A percentile compares a stretch with the other conserved stretches of the same genome.
These are phyloP conservation scores for Nanorana parkeri DNA, from an alignment of 2,113 vertebrate genomes.

Conservation along the genomic window DNA sequence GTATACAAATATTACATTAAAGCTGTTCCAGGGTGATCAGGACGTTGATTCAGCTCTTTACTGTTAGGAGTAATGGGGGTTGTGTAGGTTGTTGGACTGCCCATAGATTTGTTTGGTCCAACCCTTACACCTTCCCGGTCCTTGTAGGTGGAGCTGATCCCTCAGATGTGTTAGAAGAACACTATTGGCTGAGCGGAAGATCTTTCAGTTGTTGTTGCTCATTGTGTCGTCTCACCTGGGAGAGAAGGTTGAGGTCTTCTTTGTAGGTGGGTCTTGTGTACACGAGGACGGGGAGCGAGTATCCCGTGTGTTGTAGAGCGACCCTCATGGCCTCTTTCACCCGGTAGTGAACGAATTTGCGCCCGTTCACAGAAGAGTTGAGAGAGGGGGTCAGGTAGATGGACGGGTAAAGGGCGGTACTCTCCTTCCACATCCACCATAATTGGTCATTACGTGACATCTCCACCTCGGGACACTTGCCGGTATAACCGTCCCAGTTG, in stretches of 20 bases:
- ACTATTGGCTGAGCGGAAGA: too few relatives aligned
- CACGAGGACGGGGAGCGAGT: conserved; percentile 89
- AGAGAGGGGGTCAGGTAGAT: conserved; percentile 84
- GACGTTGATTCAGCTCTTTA: too few relatives aligned
- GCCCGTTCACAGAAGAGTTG: conserved; percentile 78
- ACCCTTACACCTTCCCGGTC: too few relatives aligned
- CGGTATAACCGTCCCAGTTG: conserved; percentile 88
- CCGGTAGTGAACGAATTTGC: conserved; percentile 89
- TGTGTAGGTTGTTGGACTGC: too few relatives aligned
- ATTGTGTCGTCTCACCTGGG: conserved; percentile 77
- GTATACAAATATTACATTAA: too few relatives aligned
- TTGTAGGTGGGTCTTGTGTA: conserved; percentile 88
- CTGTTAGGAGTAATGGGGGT: too few relatives aligned
- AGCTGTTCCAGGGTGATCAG: too few relatives aligned
- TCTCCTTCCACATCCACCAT: conserved; percentile 91
- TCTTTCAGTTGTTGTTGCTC: too few relatives aligned
- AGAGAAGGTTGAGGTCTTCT: conserved; percentile 79
- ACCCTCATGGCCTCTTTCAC: conserved; percentile 91
- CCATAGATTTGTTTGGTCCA: too few relatives aligned
- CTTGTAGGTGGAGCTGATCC: too few relatives aligned
- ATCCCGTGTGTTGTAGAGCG: conserved; percentile 75
- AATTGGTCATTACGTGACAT: conserved; percentile 86
- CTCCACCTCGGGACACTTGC: conserved; percentile 91
- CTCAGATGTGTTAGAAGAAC: too few relatives aligned
- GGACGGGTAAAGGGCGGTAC: conserved; percentile 90